Conservation (phyloP, 2,797 vertebrate genomes). For the Halcyon smyrnensis region DNA sequence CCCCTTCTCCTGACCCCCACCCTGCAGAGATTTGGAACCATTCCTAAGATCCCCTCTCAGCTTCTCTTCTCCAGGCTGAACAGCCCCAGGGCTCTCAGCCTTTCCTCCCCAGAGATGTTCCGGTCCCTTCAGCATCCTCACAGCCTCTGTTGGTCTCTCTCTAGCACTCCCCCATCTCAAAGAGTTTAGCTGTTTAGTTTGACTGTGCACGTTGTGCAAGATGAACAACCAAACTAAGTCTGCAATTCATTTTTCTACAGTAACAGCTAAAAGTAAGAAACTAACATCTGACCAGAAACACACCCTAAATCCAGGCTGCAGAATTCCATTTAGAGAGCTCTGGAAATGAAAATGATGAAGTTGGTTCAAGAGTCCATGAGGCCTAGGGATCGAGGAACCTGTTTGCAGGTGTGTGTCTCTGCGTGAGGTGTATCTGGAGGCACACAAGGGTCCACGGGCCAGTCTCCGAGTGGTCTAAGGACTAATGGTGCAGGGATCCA, state of each 20-base stretch:
- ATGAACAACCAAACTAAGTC: not conserved
- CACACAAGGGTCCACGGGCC: not conserved
- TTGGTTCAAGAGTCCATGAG: fast-evolving
- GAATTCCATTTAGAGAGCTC: not conserved
- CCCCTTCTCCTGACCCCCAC: no score
- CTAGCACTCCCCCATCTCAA: no score
- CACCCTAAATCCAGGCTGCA: not conserved
- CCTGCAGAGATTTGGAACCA: no score
- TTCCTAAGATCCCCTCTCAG: no score
- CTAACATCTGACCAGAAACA: not conserved
- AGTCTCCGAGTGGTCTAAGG: not conserved
- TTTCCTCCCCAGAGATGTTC: no score
- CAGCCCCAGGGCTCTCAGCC: no score
- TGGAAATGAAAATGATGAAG: not conserved
- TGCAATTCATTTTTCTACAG: not conserved
- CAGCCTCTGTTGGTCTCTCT: no score
- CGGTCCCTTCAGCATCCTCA: no score
- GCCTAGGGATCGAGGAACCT: not conserved
- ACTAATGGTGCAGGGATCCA: not conserved
- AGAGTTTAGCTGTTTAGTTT: not conserved
- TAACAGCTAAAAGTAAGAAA: not conserved
- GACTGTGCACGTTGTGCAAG: not conserved
- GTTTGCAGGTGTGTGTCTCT: fast-evolving
- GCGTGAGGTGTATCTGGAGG: not conserved
- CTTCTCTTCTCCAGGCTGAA: no score